Evolutionary conservation across 2,113 vertebrate genomes (phyloP).

Genomic region (Synchiropus splendidus): DNA sequence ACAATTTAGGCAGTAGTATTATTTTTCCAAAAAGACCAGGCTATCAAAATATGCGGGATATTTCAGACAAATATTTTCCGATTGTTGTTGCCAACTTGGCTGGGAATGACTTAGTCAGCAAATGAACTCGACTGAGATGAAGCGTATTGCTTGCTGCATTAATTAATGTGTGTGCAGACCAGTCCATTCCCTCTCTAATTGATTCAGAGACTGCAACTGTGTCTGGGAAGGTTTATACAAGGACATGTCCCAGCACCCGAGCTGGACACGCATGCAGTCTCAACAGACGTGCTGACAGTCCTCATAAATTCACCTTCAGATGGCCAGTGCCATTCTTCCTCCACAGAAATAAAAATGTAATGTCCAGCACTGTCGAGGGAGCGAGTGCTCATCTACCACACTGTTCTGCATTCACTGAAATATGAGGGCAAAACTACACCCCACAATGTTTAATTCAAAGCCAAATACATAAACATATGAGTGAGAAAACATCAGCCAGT

Average conservation of each 20-base stretch:
- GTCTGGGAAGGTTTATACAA: too few species aligned
- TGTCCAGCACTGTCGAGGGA: conserved; percentile 20
- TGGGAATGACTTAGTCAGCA: not conserved
- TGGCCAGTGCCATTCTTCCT: conserved; percentile 12
- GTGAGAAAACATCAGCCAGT: conserved; percentile 31
- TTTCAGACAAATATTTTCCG: not conserved
- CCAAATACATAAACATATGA: conserved; percentile 46
- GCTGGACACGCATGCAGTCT: not conserved
- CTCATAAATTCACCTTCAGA: conserved; percentile 11
- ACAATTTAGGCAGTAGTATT: too few species aligned
- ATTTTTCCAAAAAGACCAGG: too few species aligned
- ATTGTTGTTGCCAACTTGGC: not conserved
- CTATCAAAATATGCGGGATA: too few species aligned
- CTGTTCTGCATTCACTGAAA: conserved; percentile 21
- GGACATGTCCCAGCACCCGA: not conserved
- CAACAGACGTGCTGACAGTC: conserved; percentile 2
- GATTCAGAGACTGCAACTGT: too few species aligned
- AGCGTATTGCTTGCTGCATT: not conserved
- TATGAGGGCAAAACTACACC: conserved; percentile 38
- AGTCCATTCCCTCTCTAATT: too few species aligned
- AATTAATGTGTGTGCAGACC: not conserved
- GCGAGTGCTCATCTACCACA: conserved; percentile 29
- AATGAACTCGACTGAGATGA: not conserved
- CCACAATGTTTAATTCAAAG: conserved; percentile 51
- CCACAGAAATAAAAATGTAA: conserved; percentile 20